Base-by-base conservation (phyloP, 1,140 invertebrate species). In the Agrilus planipennis region DNA sequence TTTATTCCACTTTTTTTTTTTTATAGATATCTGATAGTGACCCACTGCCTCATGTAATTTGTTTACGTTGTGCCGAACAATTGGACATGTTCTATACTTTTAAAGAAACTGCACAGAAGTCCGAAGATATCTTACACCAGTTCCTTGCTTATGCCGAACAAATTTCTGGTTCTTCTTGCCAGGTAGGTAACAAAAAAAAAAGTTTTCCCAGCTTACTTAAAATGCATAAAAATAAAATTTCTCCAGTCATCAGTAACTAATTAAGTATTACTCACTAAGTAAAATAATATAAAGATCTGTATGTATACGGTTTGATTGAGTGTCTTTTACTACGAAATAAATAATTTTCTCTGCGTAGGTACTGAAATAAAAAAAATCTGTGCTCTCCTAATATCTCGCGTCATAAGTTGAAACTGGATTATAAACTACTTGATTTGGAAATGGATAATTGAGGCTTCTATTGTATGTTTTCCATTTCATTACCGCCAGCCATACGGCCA, bases 21-120 rank as follows among this genome's bases (percentile, higher is more conserved):
- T 63, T 70, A 50, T 63, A 75, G 72, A 66, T 73, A 25, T 67
- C 68, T 45, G 65, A 70, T 36, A 61, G 60, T 45, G 72, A 75
- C 50, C 58, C 61, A 46, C 61, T 75, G 52, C 72, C 71, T 43
- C 71, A 72, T 49, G 66, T 72, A 34, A 66, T 75, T 18, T 75
- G 72, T 58, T 62, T 62, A 7, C 67, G 62, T 50, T 75, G 72
- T 63, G 63, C 57, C 47, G 64, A 72, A 43, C 71, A 72, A 54
- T 57, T 75, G 40, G 68, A 73, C 57, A 64, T 67, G 36, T 68
- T 73, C 41, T 66, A 68, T 49, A 69, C 66, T 47, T 75, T 75
- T 57, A 69, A 63, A 60, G 67, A 72, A 52, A 49, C 68, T 31
- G 67, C 72, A 46, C 64, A 68, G 37, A 72, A 70, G 56, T 67